Evolutionary conservation across 2,113 vertebrate species (phyloP), one percentile per base, ranked within the genome.

Genomic region (Hippocampus abdominalis): DNA sequence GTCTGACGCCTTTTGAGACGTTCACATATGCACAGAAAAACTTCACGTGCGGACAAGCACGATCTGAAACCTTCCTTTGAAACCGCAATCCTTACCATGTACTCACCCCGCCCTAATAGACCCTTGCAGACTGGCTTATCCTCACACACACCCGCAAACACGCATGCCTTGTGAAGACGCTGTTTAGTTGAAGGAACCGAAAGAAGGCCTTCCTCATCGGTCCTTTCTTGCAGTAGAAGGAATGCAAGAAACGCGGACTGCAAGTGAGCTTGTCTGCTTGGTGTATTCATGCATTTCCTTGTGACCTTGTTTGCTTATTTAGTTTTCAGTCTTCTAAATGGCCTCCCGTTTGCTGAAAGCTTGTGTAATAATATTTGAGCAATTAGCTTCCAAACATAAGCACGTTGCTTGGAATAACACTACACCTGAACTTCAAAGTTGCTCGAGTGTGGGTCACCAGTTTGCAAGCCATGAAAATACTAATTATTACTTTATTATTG

Each of bases 141-240:
- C 65, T 39, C 25, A 51, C 68, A 69, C 36, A 23, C 66, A 71
- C 20, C 57, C 57, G 2, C 29, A 56, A 23, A n/a, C 56, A 60
- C 39, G 36, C 71, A 63, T 73, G 77, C 70, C 75, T 66, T 68
- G 65, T 67, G 63, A 67, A 74, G 71, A 74, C 67, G 44, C 8
- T 76, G 71, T 85, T 85, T 83, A 80, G 79, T 71, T 86, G 74
- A 72, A 73, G 87, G 87, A 89, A 89, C 79, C 84, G 84, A 89
- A 88, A 89, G 79, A 81, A 79, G 69, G 66, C 68, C 86, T 89
- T 86, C 84, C 83, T 85, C 82, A 78, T 86, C 71, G 69, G 29
- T 65, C 73, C 42, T 72, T 60, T 72, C 70, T 74, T 65, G 56
- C 62, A 64, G 18, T 69, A 44, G 25, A 66, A 46, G 57, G 66